Evolutionary conservation across 2,888 invertebrate species (phyloP).

Genomic region (Calameuta filiformis): DNA sequence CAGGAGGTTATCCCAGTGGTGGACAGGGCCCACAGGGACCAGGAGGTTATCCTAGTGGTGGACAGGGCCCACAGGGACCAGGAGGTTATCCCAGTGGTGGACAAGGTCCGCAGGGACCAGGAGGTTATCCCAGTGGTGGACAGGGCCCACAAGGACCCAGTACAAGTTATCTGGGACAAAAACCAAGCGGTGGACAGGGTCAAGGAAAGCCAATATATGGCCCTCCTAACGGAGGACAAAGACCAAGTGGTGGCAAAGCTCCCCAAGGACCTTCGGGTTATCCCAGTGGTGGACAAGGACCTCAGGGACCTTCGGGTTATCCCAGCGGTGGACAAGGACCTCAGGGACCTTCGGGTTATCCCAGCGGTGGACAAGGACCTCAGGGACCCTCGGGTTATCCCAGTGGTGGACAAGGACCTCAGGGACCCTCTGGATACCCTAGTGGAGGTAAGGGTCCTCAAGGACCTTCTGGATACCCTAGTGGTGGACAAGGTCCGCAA

Average conservation of each 20-base stretch:
- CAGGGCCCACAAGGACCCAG: constrained; percentile 24
- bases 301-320: constrained; percentile 44
- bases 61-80: constrained; percentile 27
- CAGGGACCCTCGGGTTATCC: constrained; percentile 26
- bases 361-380: constrained; percentile 32
- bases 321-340: constrained; percentile 48
- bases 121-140: constrained; percentile 23
- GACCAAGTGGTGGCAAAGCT: constrained; percentile 20
- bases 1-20: constrained; percentile 28
- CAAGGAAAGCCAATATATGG: constrained; percentile 14
- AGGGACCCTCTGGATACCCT: constrained; percentile 46
- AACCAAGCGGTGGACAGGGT: constrained; percentile 40
- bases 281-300: constrained; percentile 37
- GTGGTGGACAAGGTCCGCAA: constrained; percentile 34
- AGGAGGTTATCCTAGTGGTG: constrained; percentile 15
- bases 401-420: constrained; percentile 28
- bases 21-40: constrained; percentile 13
- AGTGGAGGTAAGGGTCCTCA: constrained; percentile 44
- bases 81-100: constrained; percentile 23
- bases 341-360: constrained; percentile 36
- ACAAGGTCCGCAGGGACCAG: constrained; percentile 26
- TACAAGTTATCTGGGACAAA: constrained; percentile 23
- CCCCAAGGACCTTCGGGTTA: constrained; percentile 28
- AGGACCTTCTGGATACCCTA: constrained; percentile 37
- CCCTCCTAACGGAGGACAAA: constrained; percentile 40